Evolutionary conservation across 2,113 vertebrate species (phyloP), one percentile per base, ranked within the genome.

Genomic region (Gnathonemus longibarbis): DNA sequence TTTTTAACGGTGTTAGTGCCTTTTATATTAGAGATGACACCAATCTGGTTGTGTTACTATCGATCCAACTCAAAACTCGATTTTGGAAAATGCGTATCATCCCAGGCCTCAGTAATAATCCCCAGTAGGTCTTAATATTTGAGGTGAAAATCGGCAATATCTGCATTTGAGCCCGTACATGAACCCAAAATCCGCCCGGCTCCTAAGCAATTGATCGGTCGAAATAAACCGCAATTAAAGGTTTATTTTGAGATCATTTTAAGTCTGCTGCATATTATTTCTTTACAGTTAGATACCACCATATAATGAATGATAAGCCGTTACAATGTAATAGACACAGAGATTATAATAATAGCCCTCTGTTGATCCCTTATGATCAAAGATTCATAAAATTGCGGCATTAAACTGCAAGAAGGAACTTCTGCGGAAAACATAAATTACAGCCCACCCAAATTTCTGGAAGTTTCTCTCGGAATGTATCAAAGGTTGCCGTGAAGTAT

Each of bases 251-350:
- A 52, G 21, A 62, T 49, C 49, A 42, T 27, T 56, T 58, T 35
- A 83, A 21, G 89, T 70, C 89, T 84, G 89, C 89, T 84, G 77
- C 19, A 89, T 56, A 31, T 58, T 58, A 45, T 48, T 84, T 84
- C 49, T 24, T 84, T 52, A 89, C n/a, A n/a, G 89, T 89, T 45
- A 89, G 66, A 84, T 52, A 89, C 49, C 45, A 19, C 88, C 48
- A 39, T 50, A 80, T 50, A 89, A 84, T 39, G 35, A 45, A 80
- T 21, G 42, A 89, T 56, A 80, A 89, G 74, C 48, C 31, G 9
- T 83, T 77, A 89, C 15, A 83, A 56, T 84, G 42, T 89, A 89
- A 89, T 58, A 80, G 49, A 56, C 35, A 45, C 35, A 50, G 27
- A 58, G 48, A 35, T 84, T 21, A 80, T 52, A 89, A 80, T 56